A percentile compares a stretch with the other conserved stretches of the same genome.
These are phyloP conservation scores for Platycercus adscitus DNA, from an alignment of 2,113 vertebrate species.

Conservation along the genomic window DNA sequence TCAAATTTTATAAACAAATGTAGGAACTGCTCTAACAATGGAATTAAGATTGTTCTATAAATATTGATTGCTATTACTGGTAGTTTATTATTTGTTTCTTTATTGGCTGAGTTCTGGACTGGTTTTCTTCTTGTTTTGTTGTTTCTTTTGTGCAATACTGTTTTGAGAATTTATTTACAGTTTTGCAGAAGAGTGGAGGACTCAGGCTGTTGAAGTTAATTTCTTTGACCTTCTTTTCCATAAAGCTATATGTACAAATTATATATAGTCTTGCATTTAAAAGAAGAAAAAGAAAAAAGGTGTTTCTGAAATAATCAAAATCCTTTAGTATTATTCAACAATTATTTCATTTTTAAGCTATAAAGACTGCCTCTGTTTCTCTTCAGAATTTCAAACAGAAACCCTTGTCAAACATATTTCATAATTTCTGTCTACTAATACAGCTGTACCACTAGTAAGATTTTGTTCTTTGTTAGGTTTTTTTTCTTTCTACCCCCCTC, in stretches of 20 bases:
- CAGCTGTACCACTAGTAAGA: neutral
- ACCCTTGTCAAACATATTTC: neutral
- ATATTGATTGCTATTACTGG: neutral
- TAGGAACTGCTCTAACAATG: neutral
- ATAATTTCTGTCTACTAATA: neutral
- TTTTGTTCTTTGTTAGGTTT: neutral
- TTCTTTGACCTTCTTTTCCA: neutral
- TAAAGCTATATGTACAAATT: neutral
- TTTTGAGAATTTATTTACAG: neutral
- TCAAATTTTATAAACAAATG: neutral
- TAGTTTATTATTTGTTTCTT: neutral
- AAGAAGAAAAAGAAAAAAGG: too few relatives aligned
- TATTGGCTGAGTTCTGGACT: neutral
- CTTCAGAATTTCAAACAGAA: neutral
- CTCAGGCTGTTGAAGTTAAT: neutral
- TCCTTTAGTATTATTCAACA: neutral
- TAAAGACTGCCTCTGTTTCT: neutral
- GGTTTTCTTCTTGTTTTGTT: neutral
- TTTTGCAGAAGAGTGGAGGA: neutral
- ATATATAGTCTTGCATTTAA: neutral
- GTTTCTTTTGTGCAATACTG: neutral
- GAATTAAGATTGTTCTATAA: constrained; percentile 4
- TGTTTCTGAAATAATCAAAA: neutral
- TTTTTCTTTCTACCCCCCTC: neutral
- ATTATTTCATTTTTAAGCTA: neutral